Percentiles rank a stretch among this genome's conserved stretches.
phyloP scores from a whole-genome alignment of 2,797 vertebrate species.

The Lacerta agilis region DNA sequence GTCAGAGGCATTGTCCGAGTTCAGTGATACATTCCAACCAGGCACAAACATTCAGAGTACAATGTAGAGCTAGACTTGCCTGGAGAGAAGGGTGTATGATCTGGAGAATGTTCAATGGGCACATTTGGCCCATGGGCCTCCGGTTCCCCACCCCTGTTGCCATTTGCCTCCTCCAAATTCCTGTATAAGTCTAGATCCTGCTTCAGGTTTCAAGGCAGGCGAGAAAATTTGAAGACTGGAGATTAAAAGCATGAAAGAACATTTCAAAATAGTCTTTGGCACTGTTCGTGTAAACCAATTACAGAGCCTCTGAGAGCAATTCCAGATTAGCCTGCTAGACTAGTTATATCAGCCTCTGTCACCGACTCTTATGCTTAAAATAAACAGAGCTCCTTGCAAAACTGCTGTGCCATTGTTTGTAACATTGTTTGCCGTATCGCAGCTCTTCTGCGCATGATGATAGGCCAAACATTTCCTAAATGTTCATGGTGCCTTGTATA shows the following conservation, averaged over 20 bases:
- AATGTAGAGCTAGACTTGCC: too few relatives aligned
- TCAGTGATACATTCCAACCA: too few relatives aligned
- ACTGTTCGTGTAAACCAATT: slow-evolving; percentile 39
- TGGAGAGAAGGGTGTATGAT: too few relatives aligned
- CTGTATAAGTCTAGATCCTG: neutral
- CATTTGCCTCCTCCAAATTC: neutral
- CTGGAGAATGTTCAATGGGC: too few relatives aligned
- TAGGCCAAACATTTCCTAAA: slow-evolving; percentile 56
- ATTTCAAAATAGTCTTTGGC: slow-evolving; percentile 47
- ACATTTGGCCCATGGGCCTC: too few relatives aligned
- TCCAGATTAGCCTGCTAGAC: slow-evolving; percentile 59
- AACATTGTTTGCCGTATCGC: slow-evolving; percentile 27
- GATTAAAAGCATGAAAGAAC: slow-evolving; percentile 22
- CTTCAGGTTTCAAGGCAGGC: slow-evolving; percentile 2
- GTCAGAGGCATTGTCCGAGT: too few relatives aligned
- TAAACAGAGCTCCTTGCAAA: neutral
- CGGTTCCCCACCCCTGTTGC: neutral
- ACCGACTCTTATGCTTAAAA: slow-evolving; percentile 27
- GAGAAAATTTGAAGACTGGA: slow-evolving; percentile 24
- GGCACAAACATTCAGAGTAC: too few relatives aligned
- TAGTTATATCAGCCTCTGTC: slow-evolving; percentile 45
- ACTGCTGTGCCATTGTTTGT: slow-evolving; percentile 1
- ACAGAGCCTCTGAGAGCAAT: slow-evolving; percentile 21
- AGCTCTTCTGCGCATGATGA: slow-evolving; percentile 45
- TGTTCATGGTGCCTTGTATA: slow-evolving; percentile 61